Base-by-base conservation (phyloP, 2,888 invertebrate species). In the Lamproptera curius region DNA sequence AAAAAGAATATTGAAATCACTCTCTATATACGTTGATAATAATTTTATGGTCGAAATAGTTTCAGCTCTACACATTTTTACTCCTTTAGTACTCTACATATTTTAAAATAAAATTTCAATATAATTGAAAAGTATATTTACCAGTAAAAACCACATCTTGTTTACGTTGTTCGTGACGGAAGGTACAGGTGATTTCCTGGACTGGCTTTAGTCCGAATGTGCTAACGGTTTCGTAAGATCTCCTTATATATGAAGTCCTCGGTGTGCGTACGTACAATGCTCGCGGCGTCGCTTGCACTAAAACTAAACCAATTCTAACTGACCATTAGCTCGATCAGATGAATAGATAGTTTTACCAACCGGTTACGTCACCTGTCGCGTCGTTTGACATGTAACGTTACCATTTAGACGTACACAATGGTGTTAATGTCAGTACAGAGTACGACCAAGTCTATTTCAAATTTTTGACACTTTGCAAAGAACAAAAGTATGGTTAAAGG, bases 181-280 rank as follows among this genome's bases (percentile, higher is more conserved):
- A 73, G 63, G 63, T 67, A 72, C 79, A 70, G 73, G 70, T 75
- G 73, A 84, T 75, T 84, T 85, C 84, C 86, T 84, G 85, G 72
- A 75, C 79, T 70, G 71, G 70, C 67, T 73, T 72, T 73, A 65
- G 73, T 76, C 72, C 73, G 84, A 85, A 76, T 86, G 85, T 80
- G 86, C 63, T 75, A 73, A 78, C 77, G 79, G 77, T 86, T 80
- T 82, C 75, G 83, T 74, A 84, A 84, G 77, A 76, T 78, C 69
- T 74, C 78, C 71, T 77, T 86, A 79, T 86, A 86, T 75, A 70
- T 70, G 67, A 73, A 66, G 66, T 62, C 65, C 69, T 68, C 62
- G 65, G 65, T 66, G 66, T 65, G 74, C 66, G 70, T 65, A 65
- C 71, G 67, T 67, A 62, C 63, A 67, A 67, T 60, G 59, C 57